Base-by-base conservation (phyloP, 2,113 vertebrate species). In the Nanorana parkeri region DNA sequence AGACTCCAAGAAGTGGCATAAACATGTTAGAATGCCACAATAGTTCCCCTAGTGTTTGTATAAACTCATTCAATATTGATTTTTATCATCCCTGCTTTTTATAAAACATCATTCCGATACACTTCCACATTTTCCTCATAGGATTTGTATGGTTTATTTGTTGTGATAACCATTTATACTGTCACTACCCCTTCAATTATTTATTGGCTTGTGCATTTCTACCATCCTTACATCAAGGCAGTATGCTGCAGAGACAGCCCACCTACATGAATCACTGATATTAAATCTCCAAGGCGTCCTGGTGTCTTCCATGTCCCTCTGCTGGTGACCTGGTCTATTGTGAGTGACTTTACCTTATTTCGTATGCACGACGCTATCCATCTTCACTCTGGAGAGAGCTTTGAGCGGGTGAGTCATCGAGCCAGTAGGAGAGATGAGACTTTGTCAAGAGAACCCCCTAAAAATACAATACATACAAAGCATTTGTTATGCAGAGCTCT, bases 331-430 rank as follows among this genome's bases (percentile, higher is more conserved):
- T 15, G 23, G 26, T 60, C 28, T 41, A 56, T 60, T 15, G 26
- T 74, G 52, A 21, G 19, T n/a, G 54, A 74, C 20, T 60, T 74
- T 74, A 74, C 52, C 69, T 74, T 60, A 60, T 74, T 74, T 10
- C 23, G 28, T 74, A 74, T 74, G 72, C 72, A 21, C 7, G 2
- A 29, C 23, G 21, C 55, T 60, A 56, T 60, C 72, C 29, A 32
- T 74, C 54, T 58, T 74, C 55, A 60, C 58, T 74, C 58, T 26
- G 68, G 68, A 71, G 41, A 71, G 54, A n/a, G 17, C 72, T 21
- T 21, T 20, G 26, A 15, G 51, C 19, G 26, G 16, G 29, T 74
- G 72, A 74, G 28, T 74, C 72, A 74, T 74, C 29, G 28, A 36
- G 28, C 54, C 55, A 41, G 55, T 60, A 74, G 55, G 55, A 74